Percentiles rank a stretch among this genome's conserved stretches.
Conservation (phyloP, 2,888 invertebrate species). For the Leptinotarsa rubiginosa region DNA sequence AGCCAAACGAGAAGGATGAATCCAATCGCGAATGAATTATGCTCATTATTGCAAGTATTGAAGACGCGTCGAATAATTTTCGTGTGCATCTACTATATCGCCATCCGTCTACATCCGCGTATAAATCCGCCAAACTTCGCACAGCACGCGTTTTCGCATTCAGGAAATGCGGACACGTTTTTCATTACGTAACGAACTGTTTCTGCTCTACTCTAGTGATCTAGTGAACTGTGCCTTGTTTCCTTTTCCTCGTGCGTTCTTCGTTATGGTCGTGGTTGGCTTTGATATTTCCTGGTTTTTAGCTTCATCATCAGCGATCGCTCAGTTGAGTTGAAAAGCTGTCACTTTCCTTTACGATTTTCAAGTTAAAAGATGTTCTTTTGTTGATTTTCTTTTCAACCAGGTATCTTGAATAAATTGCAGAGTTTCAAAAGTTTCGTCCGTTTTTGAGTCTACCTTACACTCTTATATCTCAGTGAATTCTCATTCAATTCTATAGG, state of each 20-base stretch:
- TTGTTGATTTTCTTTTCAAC: too few species aligned
- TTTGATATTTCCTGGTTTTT: not conserved
- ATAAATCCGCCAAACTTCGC: not conserved
- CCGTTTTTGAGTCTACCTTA: too few species aligned
- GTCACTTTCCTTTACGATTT: too few species aligned
- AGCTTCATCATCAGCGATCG: not conserved
- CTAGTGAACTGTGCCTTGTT: constrained; percentile 37
- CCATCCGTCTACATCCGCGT: not conserved
- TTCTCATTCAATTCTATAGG: too few species aligned
- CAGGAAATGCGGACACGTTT: constrained; percentile 12
- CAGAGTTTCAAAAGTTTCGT: too few species aligned
- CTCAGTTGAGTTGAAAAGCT: too few species aligned
- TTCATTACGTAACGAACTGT: constrained; percentile 33
- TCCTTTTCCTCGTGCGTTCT: constrained; percentile 40
- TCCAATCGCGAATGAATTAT: not conserved
- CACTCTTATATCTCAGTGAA: too few species aligned
- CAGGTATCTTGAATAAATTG: too few species aligned
- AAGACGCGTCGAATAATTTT: not conserved
- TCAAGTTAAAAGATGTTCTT: too few species aligned
- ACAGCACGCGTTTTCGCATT: constrained; percentile 18
- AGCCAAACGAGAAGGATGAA: not conserved
- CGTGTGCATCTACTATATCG: constrained; percentile 6
- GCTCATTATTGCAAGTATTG: not conserved
- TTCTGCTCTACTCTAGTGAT: constrained; percentile 44
- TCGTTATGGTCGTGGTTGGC: not conserved